Base-by-base conservation (phyloP, 2,113 vertebrate genomes). In the Hypanus sabinus region DNA sequence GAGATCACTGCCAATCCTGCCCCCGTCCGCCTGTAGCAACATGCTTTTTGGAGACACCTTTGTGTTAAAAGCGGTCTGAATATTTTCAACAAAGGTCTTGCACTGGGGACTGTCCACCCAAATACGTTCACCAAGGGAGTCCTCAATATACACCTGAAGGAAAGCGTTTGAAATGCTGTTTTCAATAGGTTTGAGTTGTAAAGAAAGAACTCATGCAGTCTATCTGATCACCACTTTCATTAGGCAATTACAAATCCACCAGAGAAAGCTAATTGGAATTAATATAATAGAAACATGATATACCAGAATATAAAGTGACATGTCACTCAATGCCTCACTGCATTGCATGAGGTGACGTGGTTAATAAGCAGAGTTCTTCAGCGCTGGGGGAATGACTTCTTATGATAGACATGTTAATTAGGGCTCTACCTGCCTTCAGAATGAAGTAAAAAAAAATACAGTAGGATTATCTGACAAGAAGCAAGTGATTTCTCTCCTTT, bases 51-150 rank as follows among this genome's bases (percentile, higher is more conserved):
- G 99, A 27, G 99, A 98, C 98, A 98, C 98, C 96, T 97, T 99
- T 16, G 99, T 99, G 94, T 97, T 97, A 95, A 99, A 99, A 0
- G 99, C 99, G 0, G 99, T 99, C 95, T 99, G 99, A 95, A 99
- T 97, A 95, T 99, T 99, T 94, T 99, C 99, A 94, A 99, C 98
- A 94, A 99, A 99, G 0, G 96, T 97, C 96, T 99, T 99, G 95
- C 99, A 99, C 95, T 99, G 99, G 20, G 97, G 98, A 95, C 99
- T 99, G 96, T 99, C 99, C 94, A 99, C 99, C 99, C 99, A 99
- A 95, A 99, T 98, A 57, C 99, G 97, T 94, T 99, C 99, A 0
- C 99, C 98, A 8, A 99, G 96, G 0, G 99, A 99, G 95, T 99
- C 99, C 94, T 99, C 99, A 0, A 99, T 99, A 96, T 99, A 99